These are phyloP conservation scores for Vidua chalybeata DNA, from an alignment of 2,113 vertebrate genomes.

Conservation along the genomic window DNA sequence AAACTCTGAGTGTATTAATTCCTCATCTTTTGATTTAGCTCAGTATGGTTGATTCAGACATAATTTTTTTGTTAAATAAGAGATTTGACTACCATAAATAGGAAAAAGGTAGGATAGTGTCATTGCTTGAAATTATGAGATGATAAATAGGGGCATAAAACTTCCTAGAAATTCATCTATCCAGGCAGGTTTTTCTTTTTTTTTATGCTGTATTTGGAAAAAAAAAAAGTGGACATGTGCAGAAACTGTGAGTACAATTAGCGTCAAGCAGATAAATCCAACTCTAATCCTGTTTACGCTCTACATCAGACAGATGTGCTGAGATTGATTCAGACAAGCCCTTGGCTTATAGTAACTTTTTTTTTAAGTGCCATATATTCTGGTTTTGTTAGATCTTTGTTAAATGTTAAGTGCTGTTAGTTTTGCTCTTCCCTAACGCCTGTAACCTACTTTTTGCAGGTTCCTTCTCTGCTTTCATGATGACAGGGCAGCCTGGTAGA, in stretches of 20 bases:
- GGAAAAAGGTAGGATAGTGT: slow-evolving; percentile 51
- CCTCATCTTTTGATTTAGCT: slow-evolving; percentile 66
- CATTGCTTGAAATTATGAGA: slow-evolving; percentile 59
- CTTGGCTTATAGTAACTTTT: slow-evolving; percentile 84
- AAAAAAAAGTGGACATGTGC: slow-evolving; percentile 79
- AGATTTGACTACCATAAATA: slow-evolving; percentile 65
- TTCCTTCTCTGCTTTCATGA: slow-evolving; percentile 62
- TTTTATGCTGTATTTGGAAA: slow-evolving; percentile 57
- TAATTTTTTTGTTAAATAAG: slow-evolving; percentile 72
- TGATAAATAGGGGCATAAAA: slow-evolving; percentile 47
- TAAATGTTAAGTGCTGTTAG: slow-evolving; percentile 69
- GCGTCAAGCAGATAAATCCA: slow-evolving; percentile 89
- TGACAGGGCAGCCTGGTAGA: slow-evolving; percentile 71
- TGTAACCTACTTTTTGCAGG: slow-evolving; percentile 69
- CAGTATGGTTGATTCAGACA: slow-evolving; percentile 68
- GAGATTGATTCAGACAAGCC: slow-evolving; percentile 88
- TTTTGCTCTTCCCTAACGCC: slow-evolving; percentile 58
- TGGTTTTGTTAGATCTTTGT: slow-evolving; percentile 73
- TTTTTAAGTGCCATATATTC: slow-evolving; percentile 76
- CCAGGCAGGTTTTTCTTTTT: slow-evolving; percentile 62
- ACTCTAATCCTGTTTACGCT: slow-evolving; percentile 92
- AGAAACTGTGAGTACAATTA: slow-evolving; percentile 89
- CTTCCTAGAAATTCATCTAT: slow-evolving; percentile 60
- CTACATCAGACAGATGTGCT: slow-evolving; percentile 89
- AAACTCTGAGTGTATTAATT: slow-evolving; percentile 63